Conservation (phyloP, 2,888 invertebrate genomes). For the Drosophila vallismaia region DNA sequence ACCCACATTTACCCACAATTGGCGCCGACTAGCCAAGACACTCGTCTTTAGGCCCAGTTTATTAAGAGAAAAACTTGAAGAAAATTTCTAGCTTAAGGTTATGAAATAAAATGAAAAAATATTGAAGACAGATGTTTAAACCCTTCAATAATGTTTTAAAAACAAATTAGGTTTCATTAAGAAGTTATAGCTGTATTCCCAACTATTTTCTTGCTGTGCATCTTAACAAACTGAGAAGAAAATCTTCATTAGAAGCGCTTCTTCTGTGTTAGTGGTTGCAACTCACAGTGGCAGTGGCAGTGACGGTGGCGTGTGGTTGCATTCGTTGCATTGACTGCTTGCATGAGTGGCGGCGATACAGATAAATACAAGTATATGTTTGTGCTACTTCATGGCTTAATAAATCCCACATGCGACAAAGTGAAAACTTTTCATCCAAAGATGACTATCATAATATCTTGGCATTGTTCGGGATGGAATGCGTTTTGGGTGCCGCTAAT, state of each 20-base stretch:
- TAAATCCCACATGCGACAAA: conserved; percentile 67
- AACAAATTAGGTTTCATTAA: background rate
- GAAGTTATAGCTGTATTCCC: background rate
- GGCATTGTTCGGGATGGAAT: conserved; percentile 14
- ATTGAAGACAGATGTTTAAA: background rate
- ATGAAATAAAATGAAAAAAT: background rate
- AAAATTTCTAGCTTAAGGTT: background rate
- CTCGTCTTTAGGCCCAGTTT: conserved; percentile 43
- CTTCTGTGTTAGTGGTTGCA: conserved; percentile 10
- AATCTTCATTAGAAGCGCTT: conserved; percentile 43
- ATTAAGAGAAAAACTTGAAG: conserved; percentile 3
- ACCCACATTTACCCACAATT: conserved; percentile 76
- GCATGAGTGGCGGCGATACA: conserved; percentile 59
- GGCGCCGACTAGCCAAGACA: conserved; percentile 55
- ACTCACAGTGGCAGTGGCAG: conserved; percentile 9
- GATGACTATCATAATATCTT: conserved; percentile 27
- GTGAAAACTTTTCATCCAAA: conserved; percentile 61
- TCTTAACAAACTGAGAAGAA: conserved; percentile 17
- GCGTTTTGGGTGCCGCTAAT: conserved; percentile 46
- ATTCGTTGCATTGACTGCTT: conserved; percentile 43
- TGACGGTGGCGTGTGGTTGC: conserved; percentile 40
- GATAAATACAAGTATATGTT: conserved; percentile 35
- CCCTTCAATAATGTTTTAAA: background rate
- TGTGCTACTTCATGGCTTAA: conserved; percentile 69
- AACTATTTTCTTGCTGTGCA: background rate